phyloP scores from a whole-genome alignment of 2,113 vertebrate genomes.

The Mormyrus lacerda region DNA sequence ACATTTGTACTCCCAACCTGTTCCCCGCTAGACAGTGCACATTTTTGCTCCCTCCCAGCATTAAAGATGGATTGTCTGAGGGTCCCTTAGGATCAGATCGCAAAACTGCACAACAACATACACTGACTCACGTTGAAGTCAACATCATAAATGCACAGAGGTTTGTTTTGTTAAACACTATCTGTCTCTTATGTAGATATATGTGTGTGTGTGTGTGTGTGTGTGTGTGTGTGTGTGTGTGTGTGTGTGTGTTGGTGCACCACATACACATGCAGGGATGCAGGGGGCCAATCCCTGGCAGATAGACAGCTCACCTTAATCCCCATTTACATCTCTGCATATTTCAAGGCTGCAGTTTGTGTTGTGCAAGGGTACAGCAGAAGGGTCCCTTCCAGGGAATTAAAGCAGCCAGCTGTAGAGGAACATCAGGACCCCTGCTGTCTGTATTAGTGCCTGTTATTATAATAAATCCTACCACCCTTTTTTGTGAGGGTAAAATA shows the following conservation, averaged over 20 bases:
- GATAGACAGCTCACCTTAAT: not conserved
- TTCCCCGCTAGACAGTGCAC: not conserved
- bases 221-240: not conserved
- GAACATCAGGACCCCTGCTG: not conserved
- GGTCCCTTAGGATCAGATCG: not conserved
- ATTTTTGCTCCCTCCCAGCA: not conserved
- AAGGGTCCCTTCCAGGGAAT: not conserved
- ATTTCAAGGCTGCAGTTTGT: not conserved
- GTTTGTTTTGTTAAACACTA: not conserved
- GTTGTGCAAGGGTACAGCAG: not conserved
- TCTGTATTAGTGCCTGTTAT: not conserved
- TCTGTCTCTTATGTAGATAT: not conserved
- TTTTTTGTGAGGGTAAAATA: conserved; percentile 1
- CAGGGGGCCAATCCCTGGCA: not conserved
- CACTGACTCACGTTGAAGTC: not conserved
- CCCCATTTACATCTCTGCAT: not conserved
- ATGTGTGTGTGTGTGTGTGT: no score
- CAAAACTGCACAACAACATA: not conserved
- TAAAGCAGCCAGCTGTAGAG: not conserved
- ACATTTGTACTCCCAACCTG: not conserved
- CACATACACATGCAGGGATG: not conserved
- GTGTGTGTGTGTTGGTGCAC: not conserved
- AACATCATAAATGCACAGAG: not conserved
- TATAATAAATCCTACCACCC: not conserved
- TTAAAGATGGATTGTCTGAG: not conserved